Percentiles rank a stretch among this genome's conserved stretches.
phyloP scores from a whole-genome alignment of 2,113 vertebrate species.

The Siniperca knerii region DNA sequence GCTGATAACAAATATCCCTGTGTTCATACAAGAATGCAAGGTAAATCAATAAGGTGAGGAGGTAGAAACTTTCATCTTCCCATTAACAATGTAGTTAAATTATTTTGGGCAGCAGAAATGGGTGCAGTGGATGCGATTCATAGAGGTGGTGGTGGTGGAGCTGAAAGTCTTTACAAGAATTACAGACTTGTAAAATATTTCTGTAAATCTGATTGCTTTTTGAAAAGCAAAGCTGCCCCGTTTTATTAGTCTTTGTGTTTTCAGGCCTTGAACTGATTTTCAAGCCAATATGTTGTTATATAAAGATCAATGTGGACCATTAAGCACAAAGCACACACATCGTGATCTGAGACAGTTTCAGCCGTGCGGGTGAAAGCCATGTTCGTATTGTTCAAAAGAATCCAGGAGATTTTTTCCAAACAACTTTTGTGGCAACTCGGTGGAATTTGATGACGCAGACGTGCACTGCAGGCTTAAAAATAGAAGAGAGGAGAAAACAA shows the following conservation, averaged over 20 bases:
- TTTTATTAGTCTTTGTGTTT: slow-evolving; percentile 57
- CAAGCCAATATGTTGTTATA: slow-evolving; percentile 39
- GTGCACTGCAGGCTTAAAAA: slow-evolving; percentile 10
- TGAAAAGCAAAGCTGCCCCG: slow-evolving; percentile 42
- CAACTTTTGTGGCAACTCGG: slow-evolving; percentile 12
- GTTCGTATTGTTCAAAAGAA: slow-evolving; percentile 14
- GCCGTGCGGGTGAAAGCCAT: slow-evolving; percentile 24
- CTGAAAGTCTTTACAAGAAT: slow-evolving; percentile 57
- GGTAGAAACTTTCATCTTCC: slow-evolving; percentile 34
- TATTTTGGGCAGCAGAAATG: slow-evolving; percentile 34
- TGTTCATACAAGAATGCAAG: background rate
- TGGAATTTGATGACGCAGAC: slow-evolving; percentile 22
- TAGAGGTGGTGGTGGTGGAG: slow-evolving; percentile 18
- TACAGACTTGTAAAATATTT: slow-evolving; percentile 57
- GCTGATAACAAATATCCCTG: slow-evolving; percentile 7
- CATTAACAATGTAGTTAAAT: slow-evolving; percentile 10
- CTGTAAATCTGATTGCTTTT: slow-evolving; percentile 55
- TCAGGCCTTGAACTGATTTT: slow-evolving; percentile 42
- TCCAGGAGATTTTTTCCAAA: slow-evolving; percentile 19
- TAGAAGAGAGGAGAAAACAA: background rate
- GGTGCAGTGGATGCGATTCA: slow-evolving; percentile 54
- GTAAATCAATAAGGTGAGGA: slow-evolving; percentile 19
- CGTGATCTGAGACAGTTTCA: slow-evolving; percentile 29
- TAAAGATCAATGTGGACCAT: slow-evolving; percentile 32
- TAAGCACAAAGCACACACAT: slow-evolving; percentile 28